Conservation (phyloP, 64 coral and sea anemone genomes). For the Actinia tenebrosa region DNA sequence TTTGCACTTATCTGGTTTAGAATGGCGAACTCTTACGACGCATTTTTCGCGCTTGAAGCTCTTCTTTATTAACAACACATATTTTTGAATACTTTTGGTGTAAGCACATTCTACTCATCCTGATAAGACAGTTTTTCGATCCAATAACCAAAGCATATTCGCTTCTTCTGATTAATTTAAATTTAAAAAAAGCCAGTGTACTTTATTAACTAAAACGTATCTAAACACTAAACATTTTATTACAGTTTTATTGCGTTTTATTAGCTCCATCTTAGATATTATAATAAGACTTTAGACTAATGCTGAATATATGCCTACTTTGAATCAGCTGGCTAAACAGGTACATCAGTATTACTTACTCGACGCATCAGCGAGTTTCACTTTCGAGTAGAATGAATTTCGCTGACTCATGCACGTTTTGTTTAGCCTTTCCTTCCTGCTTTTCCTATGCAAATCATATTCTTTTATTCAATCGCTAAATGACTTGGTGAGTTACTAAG, state of each 20-base stretch:
- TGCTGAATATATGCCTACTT: background rate
- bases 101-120: background rate
- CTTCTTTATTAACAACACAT: too few species aligned
- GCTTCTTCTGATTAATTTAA: background rate
- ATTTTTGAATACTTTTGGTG: background rate
- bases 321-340: background rate
- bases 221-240: too few species aligned
- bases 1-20: too few species aligned
- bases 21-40: background rate
- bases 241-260: too few species aligned
- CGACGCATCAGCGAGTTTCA: background rate
- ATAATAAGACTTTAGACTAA: background rate
- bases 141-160: background rate
- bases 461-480: background rate
- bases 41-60: background rate
- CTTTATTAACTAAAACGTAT: too few species aligned
- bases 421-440: background rate
- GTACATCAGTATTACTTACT: background rate
- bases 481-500: background rate
- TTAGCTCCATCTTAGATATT: too few species aligned
- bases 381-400: background rate
- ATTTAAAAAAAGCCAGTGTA: too few species aligned
- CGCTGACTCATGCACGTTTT: constrained; percentile 12
- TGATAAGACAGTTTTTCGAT: too few species aligned
- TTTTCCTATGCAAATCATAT: background rate